Evolutionary conservation across 2,797 vertebrate species (phyloP).

Genomic region (Halcyon badia): DNA sequence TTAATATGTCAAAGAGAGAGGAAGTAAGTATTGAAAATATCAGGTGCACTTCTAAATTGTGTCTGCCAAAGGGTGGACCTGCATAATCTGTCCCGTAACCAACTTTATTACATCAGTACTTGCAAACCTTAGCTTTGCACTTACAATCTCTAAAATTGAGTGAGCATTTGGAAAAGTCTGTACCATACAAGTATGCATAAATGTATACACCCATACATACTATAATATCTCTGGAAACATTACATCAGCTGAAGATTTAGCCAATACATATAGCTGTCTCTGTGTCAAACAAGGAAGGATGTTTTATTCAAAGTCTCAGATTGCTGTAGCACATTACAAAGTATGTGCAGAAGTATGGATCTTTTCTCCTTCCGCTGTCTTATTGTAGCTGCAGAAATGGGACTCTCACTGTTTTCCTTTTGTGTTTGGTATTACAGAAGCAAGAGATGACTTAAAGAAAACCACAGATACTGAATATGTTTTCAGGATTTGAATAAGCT

Average conservation of each 20-base stretch:
- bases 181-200: background rate
- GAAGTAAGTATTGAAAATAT: background rate
- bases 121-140: background rate
- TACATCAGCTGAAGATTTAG: background rate
- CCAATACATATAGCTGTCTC: background rate
- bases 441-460: background rate
- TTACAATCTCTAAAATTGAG: background rate
- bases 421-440: background rate
- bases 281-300: background rate
- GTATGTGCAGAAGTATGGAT: background rate
- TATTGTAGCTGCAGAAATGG: background rate
- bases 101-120: background rate
- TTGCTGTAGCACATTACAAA: background rate
- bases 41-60: background rate
- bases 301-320: background rate
- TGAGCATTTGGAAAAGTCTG: background rate
- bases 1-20: background rate
- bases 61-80: slow-evolving; percentile 16
- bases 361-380: background rate
- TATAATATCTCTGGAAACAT: background rate
- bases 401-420: background rate
- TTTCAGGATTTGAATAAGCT: background rate
- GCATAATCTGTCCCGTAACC: background rate
- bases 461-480: background rate
- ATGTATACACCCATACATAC: background rate